Conservation (phyloP, 2,888 invertebrate species). For the Lasioglossum pauxillum region DNA sequence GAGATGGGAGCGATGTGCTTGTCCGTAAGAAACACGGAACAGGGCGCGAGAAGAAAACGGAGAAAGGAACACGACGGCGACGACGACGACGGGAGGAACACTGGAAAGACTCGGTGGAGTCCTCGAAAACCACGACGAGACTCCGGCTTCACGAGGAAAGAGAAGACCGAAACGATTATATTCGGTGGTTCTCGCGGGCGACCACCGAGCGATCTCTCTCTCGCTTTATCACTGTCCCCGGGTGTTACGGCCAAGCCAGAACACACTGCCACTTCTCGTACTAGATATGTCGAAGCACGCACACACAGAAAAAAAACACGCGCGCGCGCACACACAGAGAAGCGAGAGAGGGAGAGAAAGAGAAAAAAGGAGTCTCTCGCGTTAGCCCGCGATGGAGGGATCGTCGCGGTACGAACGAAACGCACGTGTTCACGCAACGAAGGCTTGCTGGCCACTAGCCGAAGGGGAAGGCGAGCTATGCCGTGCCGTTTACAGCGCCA, state of each 20-base stretch:
- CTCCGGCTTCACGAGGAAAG: conserved; percentile 34
- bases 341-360: conserved; percentile 54
- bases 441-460: conserved; percentile 79
- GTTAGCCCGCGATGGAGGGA: conserved; percentile 68
- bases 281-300: conserved; percentile 40
- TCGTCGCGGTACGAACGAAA: conserved; percentile 67
- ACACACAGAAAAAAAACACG: conserved; percentile 58
- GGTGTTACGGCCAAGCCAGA: conserved; percentile 62
- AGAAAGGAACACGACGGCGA: conserved; percentile 35
- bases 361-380: conserved; percentile 70
- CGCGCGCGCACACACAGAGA: conserved; percentile 50
- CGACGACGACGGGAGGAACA: conserved; percentile 30
- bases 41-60: conserved; percentile 47
- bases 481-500: conserved; percentile 60
- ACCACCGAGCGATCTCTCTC: conserved; percentile 31
- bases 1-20: conserved; percentile 51
- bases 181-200: conserved; percentile 23
- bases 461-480: conserved; percentile 49
- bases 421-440: conserved; percentile 76
- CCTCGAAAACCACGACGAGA: conserved; percentile 51
- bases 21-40: conserved; percentile 45
- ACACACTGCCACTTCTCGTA: conserved; percentile 59
- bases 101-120: conserved; percentile 55
- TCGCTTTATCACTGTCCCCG: conserved; percentile 47
- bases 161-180: conserved; percentile 1